Base-by-base conservation (phyloP, 2,888 invertebrate genomes). In the Synergus gifuensis region DNA sequence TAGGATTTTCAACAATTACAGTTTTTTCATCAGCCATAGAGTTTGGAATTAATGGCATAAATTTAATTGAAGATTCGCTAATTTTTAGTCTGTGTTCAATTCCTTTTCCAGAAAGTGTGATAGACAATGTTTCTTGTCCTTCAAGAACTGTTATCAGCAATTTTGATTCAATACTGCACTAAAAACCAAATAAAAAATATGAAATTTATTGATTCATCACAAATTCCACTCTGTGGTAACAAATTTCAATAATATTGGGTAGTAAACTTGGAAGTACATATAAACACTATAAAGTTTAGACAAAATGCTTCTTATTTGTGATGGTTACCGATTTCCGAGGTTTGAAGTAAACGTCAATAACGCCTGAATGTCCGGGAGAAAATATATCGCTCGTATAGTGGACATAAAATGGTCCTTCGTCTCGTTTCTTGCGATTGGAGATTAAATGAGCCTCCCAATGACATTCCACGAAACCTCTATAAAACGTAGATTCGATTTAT, bases 1-100 rank as follows among this genome's bases (percentile, higher is more conserved):
- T 95, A 0, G 94, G 94, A 89, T 96, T 96, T 79, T 94, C 94
- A 8, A 96, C 89, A 4, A 93, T 93, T 81, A 96, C 94, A 82
- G 92, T 93, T 82, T 94, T 93, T 76, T 94, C 94, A n/a, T 93
- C 93, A 3, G 94, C 93, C 63, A 93, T 91, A 22, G 94, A 93
- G 93, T 95, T 95, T 0, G 96, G 96, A 79, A 96, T 89, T 1
- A 94, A 93, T 0, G 96, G 94, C 5, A 94, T 93, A 89, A 96
- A 96, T 81, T 90, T 92, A 46, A 96, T 92, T 7, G 90, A 90
- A 0, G 93, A 89, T 9, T 94, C 93, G 73, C 92, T 93, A 7
- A 95, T 91, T 73, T 92, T 93, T 63, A 95, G 92, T 76, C 91
- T 92, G 2, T 94, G 94, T 77, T 93, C 90, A n/a, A 94, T 89